Conservation (phyloP, 2,797 vertebrate species). For the Smutsia temminckii region DNA sequence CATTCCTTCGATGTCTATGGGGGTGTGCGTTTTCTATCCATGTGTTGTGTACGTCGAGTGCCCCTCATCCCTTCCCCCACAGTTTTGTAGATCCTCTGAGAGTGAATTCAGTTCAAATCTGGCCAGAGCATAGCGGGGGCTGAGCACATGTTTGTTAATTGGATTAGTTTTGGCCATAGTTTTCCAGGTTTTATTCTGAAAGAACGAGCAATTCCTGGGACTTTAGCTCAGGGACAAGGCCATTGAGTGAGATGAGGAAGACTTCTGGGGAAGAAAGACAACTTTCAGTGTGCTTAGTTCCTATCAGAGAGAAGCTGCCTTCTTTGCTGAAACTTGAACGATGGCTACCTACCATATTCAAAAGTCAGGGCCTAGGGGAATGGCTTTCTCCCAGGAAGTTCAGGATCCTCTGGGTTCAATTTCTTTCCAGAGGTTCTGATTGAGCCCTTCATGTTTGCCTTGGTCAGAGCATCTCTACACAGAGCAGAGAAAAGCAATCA, state of each 20-base stretch:
- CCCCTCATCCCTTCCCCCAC: no score
- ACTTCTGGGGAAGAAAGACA: not conserved
- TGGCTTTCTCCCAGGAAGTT: not conserved
- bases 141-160: not conserved
- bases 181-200: not conserved
- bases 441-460: not conserved
- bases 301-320: not conserved
- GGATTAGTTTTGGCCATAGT: not conserved
- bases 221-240: not conserved
- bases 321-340: no score
- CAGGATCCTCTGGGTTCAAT: no score
- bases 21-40: not conserved
- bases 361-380: not conserved
- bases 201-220: not conserved
- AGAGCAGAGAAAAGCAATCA: not conserved
- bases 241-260: not conserved
- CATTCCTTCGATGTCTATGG: rapidly evolving
- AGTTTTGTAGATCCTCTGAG: not conserved
- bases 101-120: no score
- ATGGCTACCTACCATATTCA: rapidly evolving
- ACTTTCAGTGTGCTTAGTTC: not conserved
- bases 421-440: not conserved
- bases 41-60: rapidly evolving
- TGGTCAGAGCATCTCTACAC: no score
- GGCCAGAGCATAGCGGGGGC: rapidly evolving